phyloP scores from a whole-genome alignment of 2,113 vertebrate species.

The Phoenicopterus ruber region DNA sequence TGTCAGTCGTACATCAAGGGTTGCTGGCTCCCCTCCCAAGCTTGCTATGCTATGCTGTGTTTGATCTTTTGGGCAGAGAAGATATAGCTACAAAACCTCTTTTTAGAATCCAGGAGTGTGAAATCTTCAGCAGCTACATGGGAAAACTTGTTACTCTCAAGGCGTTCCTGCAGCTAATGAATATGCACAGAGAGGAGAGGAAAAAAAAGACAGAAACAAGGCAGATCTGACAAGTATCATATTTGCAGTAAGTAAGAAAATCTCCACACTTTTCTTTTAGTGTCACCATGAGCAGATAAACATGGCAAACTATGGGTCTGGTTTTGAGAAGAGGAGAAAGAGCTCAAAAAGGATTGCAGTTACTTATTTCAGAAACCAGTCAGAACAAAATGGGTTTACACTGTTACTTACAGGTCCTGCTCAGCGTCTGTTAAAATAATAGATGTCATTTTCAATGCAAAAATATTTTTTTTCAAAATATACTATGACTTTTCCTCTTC shows the following conservation, averaged over 20 bases:
- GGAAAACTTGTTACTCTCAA: neutral
- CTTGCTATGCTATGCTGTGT: neutral
- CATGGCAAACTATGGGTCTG: rapidly evolving
- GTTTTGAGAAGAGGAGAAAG: neutral
- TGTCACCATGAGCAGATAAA: neutral
- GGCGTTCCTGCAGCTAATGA: rapidly evolving
- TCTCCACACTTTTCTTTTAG: neutral
- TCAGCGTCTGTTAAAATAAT: neutral
- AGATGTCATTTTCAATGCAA: neutral
- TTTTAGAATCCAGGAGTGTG: neutral
- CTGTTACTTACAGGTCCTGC: neutral
- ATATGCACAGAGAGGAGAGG: rapidly evolving
- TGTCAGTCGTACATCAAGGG: neutral
- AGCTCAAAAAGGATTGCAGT: neutral
- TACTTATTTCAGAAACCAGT: neutral
- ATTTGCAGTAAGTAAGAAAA: neutral
- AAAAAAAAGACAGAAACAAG: neutral
- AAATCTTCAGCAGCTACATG: neutral
- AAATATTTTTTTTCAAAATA: neutral
- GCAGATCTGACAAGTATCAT: rapidly evolving
- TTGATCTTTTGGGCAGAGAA: neutral
- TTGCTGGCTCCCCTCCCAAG: neutral
- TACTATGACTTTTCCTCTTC: neutral
- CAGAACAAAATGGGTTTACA: neutral
- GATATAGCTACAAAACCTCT: neutral